A percentile compares a stretch with the other conserved stretches of the same genome.
Conservation (phyloP, 2,797 vertebrate species). For the Hephaestus fuliginosus region DNA sequence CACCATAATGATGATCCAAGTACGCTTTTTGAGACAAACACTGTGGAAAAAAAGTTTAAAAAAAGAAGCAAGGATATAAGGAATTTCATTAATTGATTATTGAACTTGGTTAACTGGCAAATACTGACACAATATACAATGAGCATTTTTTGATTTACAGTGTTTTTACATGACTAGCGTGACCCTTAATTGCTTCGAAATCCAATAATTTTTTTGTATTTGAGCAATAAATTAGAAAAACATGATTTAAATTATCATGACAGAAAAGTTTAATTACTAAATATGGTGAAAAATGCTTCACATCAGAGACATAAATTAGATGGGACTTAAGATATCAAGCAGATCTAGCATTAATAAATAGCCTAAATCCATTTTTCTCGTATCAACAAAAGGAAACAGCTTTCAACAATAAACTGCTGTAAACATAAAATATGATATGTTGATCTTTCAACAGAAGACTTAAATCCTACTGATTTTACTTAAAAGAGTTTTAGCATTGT, state of each 20-base stretch:
- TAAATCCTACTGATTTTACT: too few species aligned
- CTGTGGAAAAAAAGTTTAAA: not conserved
- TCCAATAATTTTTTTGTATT: not conserved
- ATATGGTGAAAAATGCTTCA: not conserved
- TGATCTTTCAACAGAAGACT: not conserved
- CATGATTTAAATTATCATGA: not conserved
- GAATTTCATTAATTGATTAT: not conserved
- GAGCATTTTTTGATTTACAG: not conserved
- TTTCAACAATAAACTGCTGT: not conserved
- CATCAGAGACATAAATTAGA: not conserved
- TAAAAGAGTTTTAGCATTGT: too few species aligned
- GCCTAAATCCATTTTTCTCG: not conserved
- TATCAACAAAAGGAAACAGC: not conserved
- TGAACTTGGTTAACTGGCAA: not conserved
- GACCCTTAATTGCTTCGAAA: not conserved
- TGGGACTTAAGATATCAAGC: not conserved
- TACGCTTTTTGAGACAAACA: constrained; percentile 15
- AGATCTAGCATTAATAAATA: not conserved
- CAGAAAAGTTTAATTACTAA: not conserved
- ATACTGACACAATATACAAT: not conserved
- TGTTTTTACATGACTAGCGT: not conserved
- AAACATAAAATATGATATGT: not conserved
- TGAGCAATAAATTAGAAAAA: not conserved
- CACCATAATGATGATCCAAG: constrained; percentile 18
- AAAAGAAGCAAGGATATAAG: not conserved